Evolutionary conservation across 2,888 invertebrate genomes (phyloP).

Genomic region (Drosophila austrosaltans): DNA sequence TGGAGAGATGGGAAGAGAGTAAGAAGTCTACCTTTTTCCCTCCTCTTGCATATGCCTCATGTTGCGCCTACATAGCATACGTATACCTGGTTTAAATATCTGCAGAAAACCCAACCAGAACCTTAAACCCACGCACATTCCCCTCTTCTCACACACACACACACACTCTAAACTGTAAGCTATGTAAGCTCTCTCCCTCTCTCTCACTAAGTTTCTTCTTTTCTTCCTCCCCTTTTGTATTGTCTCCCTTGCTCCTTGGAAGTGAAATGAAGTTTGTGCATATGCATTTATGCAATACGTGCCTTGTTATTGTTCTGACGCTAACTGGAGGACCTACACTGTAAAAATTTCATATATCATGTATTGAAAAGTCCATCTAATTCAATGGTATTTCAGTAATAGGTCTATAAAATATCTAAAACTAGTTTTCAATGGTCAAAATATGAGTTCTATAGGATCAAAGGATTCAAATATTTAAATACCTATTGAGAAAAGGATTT

Average conservation of each 20-base stretch:
- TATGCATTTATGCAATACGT: slow-evolving; percentile 78
- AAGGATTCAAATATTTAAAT: too few species aligned
- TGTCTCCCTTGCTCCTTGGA: slow-evolving; percentile 3
- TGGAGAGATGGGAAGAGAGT: too few species aligned
- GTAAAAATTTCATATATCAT: background rate
- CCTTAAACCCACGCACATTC: slow-evolving; percentile 54
- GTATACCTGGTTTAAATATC: slow-evolving; percentile 19
- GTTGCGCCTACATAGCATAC: slow-evolving; percentile 20
- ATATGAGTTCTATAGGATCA: too few species aligned
- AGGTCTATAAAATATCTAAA: too few species aligned
- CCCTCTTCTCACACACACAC: background rate
- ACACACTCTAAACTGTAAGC: background rate
- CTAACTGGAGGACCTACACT: slow-evolving; percentile 20
- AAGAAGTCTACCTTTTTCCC: slow-evolving; percentile 11
- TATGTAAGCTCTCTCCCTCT: background rate
- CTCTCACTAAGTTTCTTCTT: background rate
- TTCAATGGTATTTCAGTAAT: too few species aligned
- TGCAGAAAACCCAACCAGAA: slow-evolving; percentile 11
- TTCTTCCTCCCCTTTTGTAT: background rate
- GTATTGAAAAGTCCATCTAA: too few species aligned
- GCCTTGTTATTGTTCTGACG: slow-evolving; percentile 75
- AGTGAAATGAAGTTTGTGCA: slow-evolving; percentile 39
- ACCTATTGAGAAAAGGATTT: too few species aligned
- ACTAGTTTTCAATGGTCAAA: too few species aligned
- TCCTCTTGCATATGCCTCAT: background rate